Conservation (phyloP, 2,797 vertebrate genomes). For the Ambastaia sidthimunki region DNA sequence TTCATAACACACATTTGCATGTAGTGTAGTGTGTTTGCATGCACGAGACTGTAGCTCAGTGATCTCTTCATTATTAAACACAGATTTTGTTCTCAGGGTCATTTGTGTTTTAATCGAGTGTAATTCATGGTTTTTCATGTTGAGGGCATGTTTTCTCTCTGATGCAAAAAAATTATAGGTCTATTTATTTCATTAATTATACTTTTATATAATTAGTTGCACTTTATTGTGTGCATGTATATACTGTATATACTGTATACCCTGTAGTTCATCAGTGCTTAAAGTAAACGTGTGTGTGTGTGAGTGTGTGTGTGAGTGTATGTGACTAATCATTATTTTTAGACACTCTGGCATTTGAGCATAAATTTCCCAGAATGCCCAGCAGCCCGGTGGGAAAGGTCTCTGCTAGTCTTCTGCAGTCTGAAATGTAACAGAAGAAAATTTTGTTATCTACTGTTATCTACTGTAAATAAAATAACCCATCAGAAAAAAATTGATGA, state of each 20-base stretch:
- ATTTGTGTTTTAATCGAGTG: too few relatives aligned
- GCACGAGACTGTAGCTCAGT: background rate
- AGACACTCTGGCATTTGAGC: slow-evolving; percentile 80
- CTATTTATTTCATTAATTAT: too few relatives aligned
- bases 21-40: slow-evolving; percentile 50
- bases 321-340: slow-evolving; percentile 75
- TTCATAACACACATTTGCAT: slow-evolving; percentile 24
- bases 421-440: slow-evolving; percentile 50
- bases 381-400: slow-evolving; percentile 55
- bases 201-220: too few relatives aligned
- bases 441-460: slow-evolving; percentile 1
- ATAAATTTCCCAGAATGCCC: slow-evolving; percentile 72
- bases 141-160: too few relatives aligned
- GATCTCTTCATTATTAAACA: too few relatives aligned
- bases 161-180: too few relatives aligned
- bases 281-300: slow-evolving; percentile 27
- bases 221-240: too few relatives aligned
- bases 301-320: slow-evolving; percentile 22
- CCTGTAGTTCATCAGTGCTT: too few relatives aligned
- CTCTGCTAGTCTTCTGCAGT: slow-evolving; percentile 50
- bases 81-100: too few relatives aligned
- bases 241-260: too few relatives aligned
- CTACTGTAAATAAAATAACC: slow-evolving; percentile 11
- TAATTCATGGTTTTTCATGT: too few relatives aligned
- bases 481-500: too few relatives aligned